Percentiles rank a stretch among this genome's conserved stretches.
phyloP scores from a whole-genome alignment of 2,888 invertebrate genomes.

The Laothoe populi region DNA sequence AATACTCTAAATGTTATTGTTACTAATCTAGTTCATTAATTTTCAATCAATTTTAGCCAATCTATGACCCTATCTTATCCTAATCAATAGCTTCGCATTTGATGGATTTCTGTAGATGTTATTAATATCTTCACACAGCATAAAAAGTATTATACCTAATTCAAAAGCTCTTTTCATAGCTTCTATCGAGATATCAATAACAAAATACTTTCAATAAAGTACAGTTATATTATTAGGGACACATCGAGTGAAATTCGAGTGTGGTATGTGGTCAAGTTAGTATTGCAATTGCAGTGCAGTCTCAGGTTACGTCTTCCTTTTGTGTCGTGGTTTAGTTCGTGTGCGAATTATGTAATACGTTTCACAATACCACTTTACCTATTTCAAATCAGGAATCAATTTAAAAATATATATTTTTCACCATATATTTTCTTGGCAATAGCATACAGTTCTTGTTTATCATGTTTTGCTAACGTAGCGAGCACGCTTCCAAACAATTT shows the following conservation, averaged over 20 bases:
- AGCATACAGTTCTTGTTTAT: too few relatives aligned
- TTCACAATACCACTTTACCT: slow-evolving; percentile 12
- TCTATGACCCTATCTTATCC: neutral
- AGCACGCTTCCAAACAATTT: too few relatives aligned
- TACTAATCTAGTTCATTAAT: neutral
- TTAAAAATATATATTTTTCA: too few relatives aligned
- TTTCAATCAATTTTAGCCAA: neutral
- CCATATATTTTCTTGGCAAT: too few relatives aligned
- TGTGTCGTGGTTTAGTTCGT: slow-evolving; percentile 16
- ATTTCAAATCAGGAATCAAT: too few relatives aligned
- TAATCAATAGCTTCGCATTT: too few relatives aligned
- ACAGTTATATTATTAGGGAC: neutral
- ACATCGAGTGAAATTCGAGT: slow-evolving; percentile 16
- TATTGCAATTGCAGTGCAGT: slow-evolving; percentile 18
- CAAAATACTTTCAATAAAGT: neutral
- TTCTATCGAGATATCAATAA: too few relatives aligned
- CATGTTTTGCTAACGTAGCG: too few relatives aligned
- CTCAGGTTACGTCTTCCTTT: slow-evolving; percentile 25
- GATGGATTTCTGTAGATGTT: too few relatives aligned
- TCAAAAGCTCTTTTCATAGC: too few relatives aligned
- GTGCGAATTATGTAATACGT: neutral
- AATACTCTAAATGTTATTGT: neutral
- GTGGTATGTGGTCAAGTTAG: slow-evolving; percentile 28
- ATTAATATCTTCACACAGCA: too few relatives aligned
- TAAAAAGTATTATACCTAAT: too few relatives aligned